phyloP scores from a whole-genome alignment of 2,888 invertebrate genomes.

The Sacculina carcini region DNA sequence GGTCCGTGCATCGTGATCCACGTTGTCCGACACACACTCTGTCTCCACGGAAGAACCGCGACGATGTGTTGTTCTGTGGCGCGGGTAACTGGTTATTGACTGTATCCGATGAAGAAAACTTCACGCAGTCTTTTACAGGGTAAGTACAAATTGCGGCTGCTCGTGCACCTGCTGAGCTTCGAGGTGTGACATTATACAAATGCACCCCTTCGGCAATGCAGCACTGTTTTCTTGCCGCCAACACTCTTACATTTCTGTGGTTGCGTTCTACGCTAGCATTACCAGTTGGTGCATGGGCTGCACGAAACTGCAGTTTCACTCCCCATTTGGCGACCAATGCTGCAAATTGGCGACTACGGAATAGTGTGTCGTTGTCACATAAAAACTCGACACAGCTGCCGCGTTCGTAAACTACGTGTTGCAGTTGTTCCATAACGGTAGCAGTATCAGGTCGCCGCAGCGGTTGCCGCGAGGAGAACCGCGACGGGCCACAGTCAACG shows the following conservation, averaged over 20 bases:
- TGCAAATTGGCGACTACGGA: neutral
- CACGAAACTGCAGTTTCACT: neutral
- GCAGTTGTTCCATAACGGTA: neutral
- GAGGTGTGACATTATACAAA: neutral
- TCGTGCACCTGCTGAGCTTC: no score
- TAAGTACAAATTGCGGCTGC: no score
- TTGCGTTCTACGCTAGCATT: neutral
- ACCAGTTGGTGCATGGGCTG: neutral
- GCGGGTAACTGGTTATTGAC: no score
- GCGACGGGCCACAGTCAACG: constrained; percentile 3
- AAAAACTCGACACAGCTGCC: neutral
- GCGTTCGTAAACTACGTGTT: neutral
- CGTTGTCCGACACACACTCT: no score
- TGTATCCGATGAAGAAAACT: no score
- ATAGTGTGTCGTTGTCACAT: neutral
- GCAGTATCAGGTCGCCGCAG: neutral
- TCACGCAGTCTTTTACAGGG: no score
- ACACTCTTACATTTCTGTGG: neutral
- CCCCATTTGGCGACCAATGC: neutral
- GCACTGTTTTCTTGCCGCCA: neutral
- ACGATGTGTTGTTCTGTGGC: no score
- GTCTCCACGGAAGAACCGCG: no score
- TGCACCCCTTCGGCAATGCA: neutral
- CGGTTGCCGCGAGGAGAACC: neutral
- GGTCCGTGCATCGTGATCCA: no score